Evolutionary conservation across 2,113 vertebrate species (phyloP), one percentile per base, ranked within the genome.

Genomic region (Probosciger aterrimus): DNA sequence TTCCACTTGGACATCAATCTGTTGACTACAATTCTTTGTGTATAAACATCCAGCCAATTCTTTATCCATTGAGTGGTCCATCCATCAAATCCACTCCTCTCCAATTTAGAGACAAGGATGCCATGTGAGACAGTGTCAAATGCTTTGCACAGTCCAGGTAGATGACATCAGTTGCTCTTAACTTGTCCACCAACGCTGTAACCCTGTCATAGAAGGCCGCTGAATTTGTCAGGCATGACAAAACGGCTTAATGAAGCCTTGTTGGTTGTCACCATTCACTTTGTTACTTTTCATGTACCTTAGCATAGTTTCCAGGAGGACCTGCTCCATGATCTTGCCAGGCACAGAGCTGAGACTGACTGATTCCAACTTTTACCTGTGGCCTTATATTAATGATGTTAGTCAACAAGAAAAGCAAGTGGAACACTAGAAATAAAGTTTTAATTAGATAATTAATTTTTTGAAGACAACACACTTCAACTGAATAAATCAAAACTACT

Each of bases 151-250:
- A 50, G 23, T 24, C 18, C 28, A 65, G 8, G 19, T 6, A 67
- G 31, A 39, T 39, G 7, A 44, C 1, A 3, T 7, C 9, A 4
- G 8, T 11, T 64, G 39, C 31, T 85, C 31, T 67, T 92, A 35
- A 35, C 55, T 76, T 85, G 43, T 27, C 39, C 23, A 39, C 18
- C 19, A 85, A 25, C 1, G 3, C 23, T n/a, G 17, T 44, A 85
- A 65, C 14, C 18, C 0, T 0, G 2, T 49, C 20, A 27, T 4
- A 50, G 52, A 62, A 67, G 20, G 24, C 33, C 8, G 33, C 15
- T 6, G 22, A 2, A 44, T 44, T 62, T 57, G 31, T 57, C 37
- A 77, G 35, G 35, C 20, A 67, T 4, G 6, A 59, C 33, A 59
- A 59, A 59, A 59, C 24, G 22, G 33, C 33, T 59, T 12, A 20